Evolutionary conservation across 1,140 invertebrate species (phyloP), one percentile per base, ranked within the genome.

Genomic region (Mya arenaria): DNA sequence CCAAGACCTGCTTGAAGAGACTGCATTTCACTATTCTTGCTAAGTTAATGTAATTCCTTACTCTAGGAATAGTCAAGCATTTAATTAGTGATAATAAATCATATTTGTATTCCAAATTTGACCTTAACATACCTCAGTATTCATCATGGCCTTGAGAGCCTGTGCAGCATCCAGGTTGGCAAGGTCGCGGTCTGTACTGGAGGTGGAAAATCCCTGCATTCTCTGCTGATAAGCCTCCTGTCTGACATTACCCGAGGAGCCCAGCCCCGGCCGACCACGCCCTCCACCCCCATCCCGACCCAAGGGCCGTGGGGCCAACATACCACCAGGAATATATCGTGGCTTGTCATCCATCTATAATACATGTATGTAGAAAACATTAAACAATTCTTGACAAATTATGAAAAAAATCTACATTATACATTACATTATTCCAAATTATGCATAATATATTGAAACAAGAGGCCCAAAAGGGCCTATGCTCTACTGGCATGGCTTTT

Each of bases 241-340:
- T 36, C 92, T 81, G 8, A 92, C 88, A 13, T 71, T 73, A 25
- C 78, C 48, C 8, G 48, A 32, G 19, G 60, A 32, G 0, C 77
- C 77, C 25, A 69, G 0, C 73, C 71, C 58, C 10, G 69, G 60
- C 17, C 71, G 4, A 23, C 62, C 30, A 34, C 68, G 68, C 10
- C 15, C 41, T 13, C n/a, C 37, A 5, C 30, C 65, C 4, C 68
- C 3, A 28, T 32, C 13, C 32, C 80, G 69, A 56, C 86, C 86
- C n/a, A 86, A 55, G 19, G 86, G 82, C 86, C 88, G 83, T 0
- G 97, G 96, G 0, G 96, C 96, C 93, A 97, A 98, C 94, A 96
- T 94, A 91, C 96, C 93, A 93, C 93, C 89, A 91, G 94, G 94
- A 34, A 95, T 93, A 94, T 95, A 97, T 81, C 95, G 95, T 34